Conservation (phyloP, 2,113 vertebrate genomes). For the Hoplias malabaricus region DNA sequence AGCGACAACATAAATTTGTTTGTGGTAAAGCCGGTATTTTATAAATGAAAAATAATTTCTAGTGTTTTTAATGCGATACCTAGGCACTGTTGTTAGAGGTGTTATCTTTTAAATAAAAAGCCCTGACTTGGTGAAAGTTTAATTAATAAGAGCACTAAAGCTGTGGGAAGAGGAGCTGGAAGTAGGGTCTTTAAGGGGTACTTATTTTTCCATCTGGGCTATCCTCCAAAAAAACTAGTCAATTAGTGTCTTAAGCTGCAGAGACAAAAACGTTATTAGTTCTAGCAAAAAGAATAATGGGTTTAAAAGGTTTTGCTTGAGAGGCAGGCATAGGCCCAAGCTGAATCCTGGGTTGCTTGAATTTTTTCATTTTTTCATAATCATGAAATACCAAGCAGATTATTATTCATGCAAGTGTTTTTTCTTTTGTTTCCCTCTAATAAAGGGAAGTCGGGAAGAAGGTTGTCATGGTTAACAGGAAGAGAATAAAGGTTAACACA, state of each 20-base stretch:
- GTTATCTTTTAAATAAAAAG: constrained; percentile 77
- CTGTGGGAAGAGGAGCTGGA: constrained; percentile 68
- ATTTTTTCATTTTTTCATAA: constrained; percentile 62
- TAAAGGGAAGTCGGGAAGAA: constrained; percentile 63
- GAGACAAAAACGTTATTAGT: constrained; percentile 81
- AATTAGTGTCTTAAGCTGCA: constrained; percentile 80
- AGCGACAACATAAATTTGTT: background rate
- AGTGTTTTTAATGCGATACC: constrained; percentile 70
- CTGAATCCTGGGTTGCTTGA: constrained; percentile 55
- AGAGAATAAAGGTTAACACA: constrained; percentile 51
- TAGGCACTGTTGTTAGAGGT: constrained; percentile 64
- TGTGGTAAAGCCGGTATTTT: constrained; percentile 55
- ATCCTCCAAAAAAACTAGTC: constrained; percentile 76
- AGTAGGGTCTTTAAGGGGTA: constrained; percentile 77
- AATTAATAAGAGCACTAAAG: constrained; percentile 82
- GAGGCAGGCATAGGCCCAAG: constrained; percentile 64
- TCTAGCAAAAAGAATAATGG: constrained; percentile 78
- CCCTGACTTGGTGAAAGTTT: constrained; percentile 78
- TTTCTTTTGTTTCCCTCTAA: constrained; percentile 50
- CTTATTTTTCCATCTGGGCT: constrained; percentile 81
- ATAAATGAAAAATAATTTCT: constrained; percentile 65
- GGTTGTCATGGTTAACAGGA: constrained; percentile 57
- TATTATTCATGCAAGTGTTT: constrained; percentile 48
- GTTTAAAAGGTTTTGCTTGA: constrained; percentile 76
- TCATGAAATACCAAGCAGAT: constrained; percentile 47